Base-by-base conservation (phyloP, 92 coral and sea anemone species). In the Epizoanthus stellaris region DNA sequence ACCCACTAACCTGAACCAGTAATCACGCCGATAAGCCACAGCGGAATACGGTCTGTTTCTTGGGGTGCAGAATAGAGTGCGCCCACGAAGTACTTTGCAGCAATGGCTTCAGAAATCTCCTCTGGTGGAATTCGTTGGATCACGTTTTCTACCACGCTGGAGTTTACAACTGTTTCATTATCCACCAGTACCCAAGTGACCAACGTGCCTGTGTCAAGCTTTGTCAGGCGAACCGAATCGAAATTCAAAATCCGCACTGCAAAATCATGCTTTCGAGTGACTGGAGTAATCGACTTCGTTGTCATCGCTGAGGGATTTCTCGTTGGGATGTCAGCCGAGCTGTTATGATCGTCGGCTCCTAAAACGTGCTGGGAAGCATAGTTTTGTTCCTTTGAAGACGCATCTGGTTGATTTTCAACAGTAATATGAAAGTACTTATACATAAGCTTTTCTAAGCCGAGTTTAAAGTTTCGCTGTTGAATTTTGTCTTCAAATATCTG, bases 161-260 rank as follows among this genome's bases (percentile, higher is more conserved):
- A 93, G 70, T 93, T 86, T 53, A 97, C 82, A 73, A 94, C 88
- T 5, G 86, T 89, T 47, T 62, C 81, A 53, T 85, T 85, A 82
- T 97, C 99, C 49, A 97, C 76, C 53, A 95, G 74, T 4, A 97
- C 94, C 72, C 93, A 92, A 45, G 77, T 80, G 23, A 89, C 86
- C 38, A 92, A 84, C 8, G 91, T 88, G 19, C 93, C 95, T 4
- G 70, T 70, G 1, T 70, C 82, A n/a, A 36, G 61, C 76, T 92
- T 89, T 19, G 92, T 70, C 34, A 80, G 61, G 17, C 82, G 83
- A 34, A 92, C 99, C 7, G 87, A 11, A 9, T 89, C 84, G 12
- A 88, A 14, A 4, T 81, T 84, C n/a, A 95, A 67, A 69, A 97
- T 85, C 63, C 99, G 90, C 15, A 89, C 95, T 14, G 91, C 91